Evolutionary conservation across 2,113 vertebrate species (phyloP), one percentile per base, ranked within the genome.

Genomic region (Trachemys scripta): DNA sequence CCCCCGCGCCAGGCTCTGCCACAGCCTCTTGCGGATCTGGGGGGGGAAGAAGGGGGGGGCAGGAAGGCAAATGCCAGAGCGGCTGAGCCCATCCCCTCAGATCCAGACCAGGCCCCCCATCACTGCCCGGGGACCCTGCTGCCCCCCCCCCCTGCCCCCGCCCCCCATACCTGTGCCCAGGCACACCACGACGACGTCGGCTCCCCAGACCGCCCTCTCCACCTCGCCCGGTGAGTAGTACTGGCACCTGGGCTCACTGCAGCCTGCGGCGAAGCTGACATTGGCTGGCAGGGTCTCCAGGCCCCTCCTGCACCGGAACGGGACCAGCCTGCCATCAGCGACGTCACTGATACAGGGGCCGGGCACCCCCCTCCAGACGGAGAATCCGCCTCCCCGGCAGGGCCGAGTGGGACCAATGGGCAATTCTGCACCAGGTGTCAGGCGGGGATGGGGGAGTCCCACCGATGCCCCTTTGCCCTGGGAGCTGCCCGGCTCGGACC

Each of bases 141-240:
- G 16, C 11, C 47, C 49, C 42, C n/a, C 42, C 29, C 4, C 1
- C 50, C 79, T 31, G 27, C 31, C 38, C 27, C 14, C 47, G 17
- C 35, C 51, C 17, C 59, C 65, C 96, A 65, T 96, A 98, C 98
- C 98, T 75, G 97, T 98, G 5, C 98, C 98, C 83, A 98, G 93
- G 85, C 98, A 98, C 89, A 98, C 94, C 57, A 98, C 85, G 50
- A 97, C 96, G 25, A 97, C 1, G 0, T 98, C 95, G 0, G 97
- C 97, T 1, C 69, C 54, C 31, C 49, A 25, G 1, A 35, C 96
- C 0, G 29, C 96, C 1, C 3, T 31, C 76, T 80, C 81, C 91
- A 98, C 96, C 87, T 98, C 95, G 0, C 9, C 31, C 50, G 6
- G 84, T 0, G 53, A 76, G 80, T 98, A 98, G 4, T 0, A 0